phyloP scores from a whole-genome alignment of 2,888 invertebrate species.

The Caenorhabditis angaria region DNA sequence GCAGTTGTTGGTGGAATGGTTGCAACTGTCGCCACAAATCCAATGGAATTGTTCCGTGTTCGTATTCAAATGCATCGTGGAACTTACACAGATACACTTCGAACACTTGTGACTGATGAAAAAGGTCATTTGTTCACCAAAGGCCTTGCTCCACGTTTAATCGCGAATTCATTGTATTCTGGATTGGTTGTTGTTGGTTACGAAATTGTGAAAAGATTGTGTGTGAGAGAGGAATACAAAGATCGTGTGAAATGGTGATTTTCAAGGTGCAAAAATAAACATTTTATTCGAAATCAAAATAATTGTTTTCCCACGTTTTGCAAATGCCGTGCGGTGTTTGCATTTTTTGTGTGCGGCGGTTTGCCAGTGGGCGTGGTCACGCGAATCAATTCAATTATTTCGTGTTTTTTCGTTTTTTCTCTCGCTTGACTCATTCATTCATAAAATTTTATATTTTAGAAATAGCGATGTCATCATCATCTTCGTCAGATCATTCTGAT shows the following conservation, averaged over 20 bases:
- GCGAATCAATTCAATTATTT: neutral
- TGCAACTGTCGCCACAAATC: slow-evolving; percentile 56
- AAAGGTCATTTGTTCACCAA: slow-evolving; percentile 50
- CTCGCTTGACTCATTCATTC: slow-evolving; percentile 19
- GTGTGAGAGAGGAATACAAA: slow-evolving; percentile 57
- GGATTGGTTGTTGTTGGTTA: slow-evolving; percentile 60
- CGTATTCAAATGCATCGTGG: slow-evolving; percentile 55
- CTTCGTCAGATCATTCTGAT: slow-evolving; percentile 19
- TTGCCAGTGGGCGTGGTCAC: neutral
- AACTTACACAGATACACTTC: slow-evolving; percentile 43
- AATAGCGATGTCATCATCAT: neutral
- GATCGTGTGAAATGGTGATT: slow-evolving; percentile 55
- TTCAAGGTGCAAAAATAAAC: neutral
- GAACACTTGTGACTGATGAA: slow-evolving; percentile 48
- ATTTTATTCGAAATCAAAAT: neutral
- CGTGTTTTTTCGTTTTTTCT: slow-evolving; percentile 6
- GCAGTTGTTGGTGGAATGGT: slow-evolving; percentile 52
- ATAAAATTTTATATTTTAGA: slow-evolving; percentile 21
- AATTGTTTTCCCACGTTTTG: neutral
- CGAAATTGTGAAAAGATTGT: slow-evolving; percentile 56
- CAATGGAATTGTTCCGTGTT: slow-evolving; percentile 59
- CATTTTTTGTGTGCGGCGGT: neutral
- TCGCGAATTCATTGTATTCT: slow-evolving; percentile 56
- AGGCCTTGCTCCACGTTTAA: slow-evolving; percentile 54
- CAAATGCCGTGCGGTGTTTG: neutral